phyloP scores from a whole-genome alignment of 1,140 invertebrate species.

The Mactra quadrangularis region DNA sequence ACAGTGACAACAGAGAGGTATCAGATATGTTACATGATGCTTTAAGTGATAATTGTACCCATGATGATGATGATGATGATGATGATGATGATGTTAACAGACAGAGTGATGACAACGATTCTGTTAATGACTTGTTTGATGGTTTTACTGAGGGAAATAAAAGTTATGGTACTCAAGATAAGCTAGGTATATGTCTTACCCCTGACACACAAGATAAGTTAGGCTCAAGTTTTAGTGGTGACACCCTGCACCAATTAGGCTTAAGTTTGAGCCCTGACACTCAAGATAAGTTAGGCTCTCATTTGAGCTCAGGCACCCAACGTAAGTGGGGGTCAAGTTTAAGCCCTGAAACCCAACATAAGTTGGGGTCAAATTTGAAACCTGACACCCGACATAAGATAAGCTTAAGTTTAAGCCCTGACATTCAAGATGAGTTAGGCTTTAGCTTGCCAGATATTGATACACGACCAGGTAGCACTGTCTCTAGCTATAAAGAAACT shows the following conservation, averaged over 20 bases:
- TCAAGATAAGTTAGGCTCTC: too few species aligned
- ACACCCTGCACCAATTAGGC: too few species aligned
- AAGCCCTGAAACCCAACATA: too few species aligned
- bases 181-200: background rate
- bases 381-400: too few species aligned
- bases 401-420: too few species aligned
- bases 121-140: background rate
- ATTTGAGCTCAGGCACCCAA: too few species aligned
- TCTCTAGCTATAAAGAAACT: conserved; percentile 1
- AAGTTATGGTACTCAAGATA: background rate
- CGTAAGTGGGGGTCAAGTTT: too few species aligned
- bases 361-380: too few species aligned
- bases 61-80: background rate
- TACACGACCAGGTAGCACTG: background rate
- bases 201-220: background rate
- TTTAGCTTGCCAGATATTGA: too few species aligned
- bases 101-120: background rate
- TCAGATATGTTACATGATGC: conserved; percentile 51
- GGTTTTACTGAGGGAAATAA: background rate
- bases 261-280: too few species aligned
- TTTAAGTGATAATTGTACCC: background rate
- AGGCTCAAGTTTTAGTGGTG: too few species aligned
- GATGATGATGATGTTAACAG: background rate
- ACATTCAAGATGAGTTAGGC: too few species aligned
- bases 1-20: conserved; percentile 11